Base-by-base conservation (phyloP, 2,888 invertebrate species). In the Dichetophora obliterata region DNA sequence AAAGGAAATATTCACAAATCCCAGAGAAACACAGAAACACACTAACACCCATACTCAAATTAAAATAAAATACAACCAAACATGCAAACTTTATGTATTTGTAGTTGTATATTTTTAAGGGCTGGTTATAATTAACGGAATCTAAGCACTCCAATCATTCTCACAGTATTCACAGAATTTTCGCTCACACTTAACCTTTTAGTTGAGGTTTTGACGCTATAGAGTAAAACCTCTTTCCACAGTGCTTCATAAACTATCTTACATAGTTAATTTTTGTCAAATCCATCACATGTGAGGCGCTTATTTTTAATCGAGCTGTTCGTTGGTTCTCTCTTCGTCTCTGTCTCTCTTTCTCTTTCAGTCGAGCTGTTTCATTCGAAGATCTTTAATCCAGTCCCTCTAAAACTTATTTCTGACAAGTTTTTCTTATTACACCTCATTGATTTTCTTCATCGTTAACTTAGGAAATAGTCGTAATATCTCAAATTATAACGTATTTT, bases 101-200 rank as follows among this genome's bases (percentile, higher is more conserved):
- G 78, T 80, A 80, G 77, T 82, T 82, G 83, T 86, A 83, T 86
- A 85, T 82, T 82, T 88, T 87, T 88, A 87, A 88, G 88, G 88
- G 85, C 88, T 88, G 88, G 86, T 87, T 88, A 88, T 88, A 88
- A 88, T 88, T 82, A 82, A 88, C 88, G 88, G 88, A 88, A 88
- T 88, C 81, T 54, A 22, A 50, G n/a, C 57, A 71, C 34, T 19
- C 31, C 34, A 50, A 54, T 31, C 16, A 66, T 19, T 59, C 6
- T n/a, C 57, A 1, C n/a, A 5, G 19, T 31, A 31, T 31, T 31
- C 31, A 59, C 59, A 59, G 59, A 5, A 54, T 9, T 37, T 31
- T 34, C 65, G n/a, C 14, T n/a, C 65, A n/a, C 37, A n/a, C 8
- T 65, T 65, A n/a, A n/a, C 31, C 8, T n/a, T 1, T 5, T 37